phyloP scores from a whole-genome alignment of 2,797 vertebrate species.

The Tenualosa ilisha region DNA sequence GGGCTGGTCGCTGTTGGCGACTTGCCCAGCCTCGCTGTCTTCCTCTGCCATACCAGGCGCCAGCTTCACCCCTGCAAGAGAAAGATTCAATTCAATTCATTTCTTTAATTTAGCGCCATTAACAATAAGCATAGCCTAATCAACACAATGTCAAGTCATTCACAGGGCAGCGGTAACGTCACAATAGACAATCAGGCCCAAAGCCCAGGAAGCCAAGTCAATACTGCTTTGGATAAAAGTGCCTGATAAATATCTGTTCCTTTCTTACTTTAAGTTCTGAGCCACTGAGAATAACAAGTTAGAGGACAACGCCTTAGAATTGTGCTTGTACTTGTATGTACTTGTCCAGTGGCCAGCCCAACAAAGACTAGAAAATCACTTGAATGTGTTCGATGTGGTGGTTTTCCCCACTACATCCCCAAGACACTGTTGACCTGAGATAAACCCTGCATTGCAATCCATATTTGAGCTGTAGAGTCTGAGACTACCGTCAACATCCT shows the following conservation, averaged over 20 bases:
- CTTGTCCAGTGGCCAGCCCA: not conserved
- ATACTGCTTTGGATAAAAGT: too few species aligned
- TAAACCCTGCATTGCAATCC: not conserved
- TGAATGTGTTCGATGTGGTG: not conserved
- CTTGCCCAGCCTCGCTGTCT: slow-evolving; percentile 31
- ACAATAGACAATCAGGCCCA: too few species aligned
- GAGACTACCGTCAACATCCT: not conserved
- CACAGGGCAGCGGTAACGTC: too few species aligned
- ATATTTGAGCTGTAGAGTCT: not conserved
- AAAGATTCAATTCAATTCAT: not conserved
- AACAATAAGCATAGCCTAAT: not conserved
- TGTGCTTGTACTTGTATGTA: too few species aligned
- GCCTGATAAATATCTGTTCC: too few species aligned
- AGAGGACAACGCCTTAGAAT: not conserved
- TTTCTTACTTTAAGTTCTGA: too few species aligned
- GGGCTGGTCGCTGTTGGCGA: not conserved
- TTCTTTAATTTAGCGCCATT: not conserved
- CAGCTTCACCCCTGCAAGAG: not conserved
- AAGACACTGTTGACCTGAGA: not conserved
- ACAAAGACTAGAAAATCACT: not conserved
- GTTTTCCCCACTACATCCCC: not conserved
- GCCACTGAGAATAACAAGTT: too few species aligned
- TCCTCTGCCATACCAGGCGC: slow-evolving; percentile 28
- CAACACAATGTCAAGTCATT: too few species aligned
- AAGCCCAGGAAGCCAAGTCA: too few species aligned